phyloP scores from a whole-genome alignment of 2,888 invertebrate genomes.

The Tenthredo distinguenda region DNA sequence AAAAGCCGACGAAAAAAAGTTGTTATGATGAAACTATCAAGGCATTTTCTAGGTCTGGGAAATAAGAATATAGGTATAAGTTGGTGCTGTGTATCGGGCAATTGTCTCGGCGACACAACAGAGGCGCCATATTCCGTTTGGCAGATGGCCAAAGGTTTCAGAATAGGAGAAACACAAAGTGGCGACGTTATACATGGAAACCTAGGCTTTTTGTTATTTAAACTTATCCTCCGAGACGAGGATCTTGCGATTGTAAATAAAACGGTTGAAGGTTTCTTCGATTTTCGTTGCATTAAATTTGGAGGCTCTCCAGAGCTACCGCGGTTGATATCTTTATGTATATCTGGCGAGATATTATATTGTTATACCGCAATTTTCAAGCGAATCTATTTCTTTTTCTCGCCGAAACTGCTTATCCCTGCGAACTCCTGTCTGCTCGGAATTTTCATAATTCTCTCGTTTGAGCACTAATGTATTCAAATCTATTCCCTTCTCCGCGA shows the following conservation, averaged over 20 bases:
- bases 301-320: background rate
- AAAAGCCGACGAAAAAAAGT: background rate
- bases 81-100: slow-evolving; percentile 19
- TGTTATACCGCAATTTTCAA: background rate
- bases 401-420: background rate
- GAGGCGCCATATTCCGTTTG: slow-evolving; percentile 33
- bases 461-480: slow-evolving; percentile 33
- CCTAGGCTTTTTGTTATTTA: slow-evolving; percentile 19
- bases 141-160: slow-evolving; percentile 5
- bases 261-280: background rate
- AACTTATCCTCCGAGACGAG: background rate
- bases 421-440: background rate
- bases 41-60: background rate
- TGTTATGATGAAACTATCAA: background rate
- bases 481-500: slow-evolving; percentile 25
- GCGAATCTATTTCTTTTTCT: background rate
- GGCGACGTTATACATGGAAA: slow-evolving; percentile 1
- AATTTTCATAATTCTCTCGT: slow-evolving; percentile 38
- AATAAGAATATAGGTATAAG: background rate
- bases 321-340: background rate
- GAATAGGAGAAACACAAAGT: background rate
- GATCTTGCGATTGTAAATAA: background rate
- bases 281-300: slow-evolving; percentile 11
- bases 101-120: slow-evolving; percentile 43
- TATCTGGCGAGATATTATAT: background rate